Conservation (phyloP, 2,113 vertebrate genomes). For the Clinocottus analis region DNA sequence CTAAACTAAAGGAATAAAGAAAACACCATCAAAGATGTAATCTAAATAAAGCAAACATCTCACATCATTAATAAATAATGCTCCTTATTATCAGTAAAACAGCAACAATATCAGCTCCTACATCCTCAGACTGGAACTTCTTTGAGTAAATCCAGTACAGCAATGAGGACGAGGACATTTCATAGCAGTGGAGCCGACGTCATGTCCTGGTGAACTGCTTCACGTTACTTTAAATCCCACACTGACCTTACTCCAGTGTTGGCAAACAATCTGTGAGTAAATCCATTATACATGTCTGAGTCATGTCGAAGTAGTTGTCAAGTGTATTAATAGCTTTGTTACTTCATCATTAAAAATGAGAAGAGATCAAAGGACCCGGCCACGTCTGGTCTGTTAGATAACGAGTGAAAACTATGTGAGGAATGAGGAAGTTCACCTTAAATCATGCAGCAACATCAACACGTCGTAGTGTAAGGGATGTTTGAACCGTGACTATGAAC, state of each 20-base stretch:
- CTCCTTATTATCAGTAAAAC: background rate
- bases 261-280: background rate
- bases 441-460: background rate
- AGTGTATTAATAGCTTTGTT: slow-evolving; percentile 18
- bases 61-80: background rate
- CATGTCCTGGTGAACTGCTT: background rate
- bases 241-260: background rate
- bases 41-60: background rate
- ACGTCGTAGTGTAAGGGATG: background rate
- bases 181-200: background rate
- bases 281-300: slow-evolving; percentile 3
- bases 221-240: background rate
- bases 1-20: too few relatives aligned
- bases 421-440: background rate
- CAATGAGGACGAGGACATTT: background rate
- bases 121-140: background rate
- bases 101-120: background rate
- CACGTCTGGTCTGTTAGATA: background rate
- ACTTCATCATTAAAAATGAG: background rate
- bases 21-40: background rate
- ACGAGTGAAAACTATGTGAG: background rate
- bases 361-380: background rate
- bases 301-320: slow-evolving; percentile 1
- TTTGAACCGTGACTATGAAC: background rate
- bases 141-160: background rate